Percentiles rank a stretch among this genome's conserved stretches.
These are phyloP conservation scores for Crypturellus tataupa DNA, from an alignment of 2,797 vertebrate genomes.

Conservation along the genomic window DNA sequence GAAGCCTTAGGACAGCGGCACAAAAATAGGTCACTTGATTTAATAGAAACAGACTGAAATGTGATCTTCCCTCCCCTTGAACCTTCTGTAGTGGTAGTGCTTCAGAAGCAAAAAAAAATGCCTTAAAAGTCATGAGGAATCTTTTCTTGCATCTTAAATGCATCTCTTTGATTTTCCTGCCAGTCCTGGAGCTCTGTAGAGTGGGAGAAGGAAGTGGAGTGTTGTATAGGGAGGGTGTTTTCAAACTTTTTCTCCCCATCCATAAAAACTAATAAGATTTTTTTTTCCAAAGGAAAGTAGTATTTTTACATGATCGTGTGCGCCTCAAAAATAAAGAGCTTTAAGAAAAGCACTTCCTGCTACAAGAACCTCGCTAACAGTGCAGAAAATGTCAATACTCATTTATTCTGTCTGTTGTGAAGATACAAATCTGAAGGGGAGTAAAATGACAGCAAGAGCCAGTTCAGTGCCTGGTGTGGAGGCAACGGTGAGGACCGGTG, in stretches of 20 bases:
- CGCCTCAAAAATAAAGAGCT: neutral
- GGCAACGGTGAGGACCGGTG: too few species aligned
- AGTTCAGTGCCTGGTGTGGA: too few species aligned
- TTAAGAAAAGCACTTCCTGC: neutral
- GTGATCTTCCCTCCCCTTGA: neutral
- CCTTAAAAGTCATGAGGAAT: neutral
- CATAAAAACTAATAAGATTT: neutral
- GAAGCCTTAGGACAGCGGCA: neutral
- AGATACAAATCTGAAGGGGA: neutral
- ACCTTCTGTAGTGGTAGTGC: neutral
- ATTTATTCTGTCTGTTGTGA: neutral
- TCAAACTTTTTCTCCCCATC: neutral
- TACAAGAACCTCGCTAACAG: neutral
- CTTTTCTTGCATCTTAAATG: neutral
- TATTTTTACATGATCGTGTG: neutral
- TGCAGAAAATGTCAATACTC: neutral
- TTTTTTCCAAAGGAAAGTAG: neutral
- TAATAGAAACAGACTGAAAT: neutral
- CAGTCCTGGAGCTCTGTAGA: neutral
- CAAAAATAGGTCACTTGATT: neutral
- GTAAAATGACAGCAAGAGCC: too few species aligned
- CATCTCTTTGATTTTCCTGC: neutral
- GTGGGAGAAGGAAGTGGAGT: neutral
- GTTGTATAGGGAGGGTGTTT: neutral
- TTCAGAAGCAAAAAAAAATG: neutral